A percentile compares a stretch with the other conserved stretches of the same genome.
phyloP scores from a whole-genome alignment of 2,113 vertebrate genomes.

The Microtus ochrogaster region DNA sequence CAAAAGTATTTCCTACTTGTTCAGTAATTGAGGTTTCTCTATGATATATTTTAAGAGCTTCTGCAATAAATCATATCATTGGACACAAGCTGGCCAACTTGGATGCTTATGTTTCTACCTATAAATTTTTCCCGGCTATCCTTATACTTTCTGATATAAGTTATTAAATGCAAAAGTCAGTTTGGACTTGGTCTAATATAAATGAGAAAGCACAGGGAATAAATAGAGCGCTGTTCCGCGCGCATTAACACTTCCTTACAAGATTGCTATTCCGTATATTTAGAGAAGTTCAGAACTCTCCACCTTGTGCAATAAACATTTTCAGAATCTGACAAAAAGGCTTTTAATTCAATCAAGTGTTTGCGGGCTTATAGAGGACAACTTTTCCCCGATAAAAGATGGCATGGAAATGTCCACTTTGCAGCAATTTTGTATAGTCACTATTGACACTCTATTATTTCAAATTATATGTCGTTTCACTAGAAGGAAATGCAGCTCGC shows the following conservation, averaged over 20 bases:
- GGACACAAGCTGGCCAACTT: slow-evolving; percentile 6
- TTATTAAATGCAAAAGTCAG: slow-evolving; percentile 55
- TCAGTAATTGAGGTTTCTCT: slow-evolving; percentile 44
- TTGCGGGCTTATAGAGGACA: slow-evolving; percentile 84
- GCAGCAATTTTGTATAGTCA: slow-evolving; percentile 89
- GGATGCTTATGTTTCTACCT: slow-evolving; percentile 19
- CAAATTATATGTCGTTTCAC: slow-evolving; percentile 92
- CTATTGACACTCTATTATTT: slow-evolving; percentile 94
- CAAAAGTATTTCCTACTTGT: slow-evolving; percentile 55
- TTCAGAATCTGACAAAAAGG: not conserved
- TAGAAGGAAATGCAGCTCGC: slow-evolving; percentile 89
- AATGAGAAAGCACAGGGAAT: slow-evolving; percentile 59
- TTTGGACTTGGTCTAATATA: slow-evolving; percentile 54
- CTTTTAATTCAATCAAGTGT: slow-evolving; percentile 73
- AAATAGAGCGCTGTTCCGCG: not conserved
- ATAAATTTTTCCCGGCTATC: slow-evolving; percentile 37
- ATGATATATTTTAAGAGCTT: slow-evolving; percentile 60
- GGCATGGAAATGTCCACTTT: slow-evolving; percentile 88
- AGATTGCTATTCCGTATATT: slow-evolving; percentile 40
- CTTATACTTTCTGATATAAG: slow-evolving; percentile 51
- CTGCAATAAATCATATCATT: slow-evolving; percentile 32
- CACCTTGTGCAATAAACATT: slow-evolving; percentile 46
- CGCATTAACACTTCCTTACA: slow-evolving; percentile 63
- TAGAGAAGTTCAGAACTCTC: slow-evolving; percentile 65
- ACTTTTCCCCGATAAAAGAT: slow-evolving; percentile 88